phyloP scores from a whole-genome alignment of 2,113 vertebrate species.

The Astur gentilis region DNA sequence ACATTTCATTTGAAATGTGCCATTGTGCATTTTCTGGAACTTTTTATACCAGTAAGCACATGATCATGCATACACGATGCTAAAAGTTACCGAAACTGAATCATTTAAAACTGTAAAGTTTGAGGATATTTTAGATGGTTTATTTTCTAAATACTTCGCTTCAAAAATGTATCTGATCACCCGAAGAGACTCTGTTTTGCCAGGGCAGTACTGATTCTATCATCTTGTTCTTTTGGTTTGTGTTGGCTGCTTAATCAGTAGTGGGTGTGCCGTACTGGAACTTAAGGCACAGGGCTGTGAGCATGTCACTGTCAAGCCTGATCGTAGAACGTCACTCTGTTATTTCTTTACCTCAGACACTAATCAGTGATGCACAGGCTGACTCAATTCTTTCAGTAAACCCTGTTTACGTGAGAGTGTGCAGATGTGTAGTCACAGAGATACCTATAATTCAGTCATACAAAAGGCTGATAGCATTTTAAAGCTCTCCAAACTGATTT shows the following conservation, averaged over 20 bases:
- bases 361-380: background rate
- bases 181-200: background rate
- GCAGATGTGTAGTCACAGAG: background rate
- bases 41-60: background rate
- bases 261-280: background rate
- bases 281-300: background rate
- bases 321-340: background rate
- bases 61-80: background rate
- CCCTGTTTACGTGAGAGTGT: background rate
- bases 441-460: background rate
- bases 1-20: background rate
- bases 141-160: background rate
- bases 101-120: background rate
- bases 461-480: background rate
- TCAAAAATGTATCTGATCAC: background rate
- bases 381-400: conserved; percentile 25
- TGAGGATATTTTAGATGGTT: background rate
- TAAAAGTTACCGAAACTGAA: background rate
- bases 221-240: background rate
- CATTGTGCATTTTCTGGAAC: background rate
- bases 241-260: background rate
- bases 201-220: background rate
- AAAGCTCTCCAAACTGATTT: background rate
- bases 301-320: background rate
- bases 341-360: background rate